These are phyloP conservation scores for Pentalonia nigronervosa DNA, from an alignment of 1,140 invertebrate species.

Conservation along the genomic window DNA sequence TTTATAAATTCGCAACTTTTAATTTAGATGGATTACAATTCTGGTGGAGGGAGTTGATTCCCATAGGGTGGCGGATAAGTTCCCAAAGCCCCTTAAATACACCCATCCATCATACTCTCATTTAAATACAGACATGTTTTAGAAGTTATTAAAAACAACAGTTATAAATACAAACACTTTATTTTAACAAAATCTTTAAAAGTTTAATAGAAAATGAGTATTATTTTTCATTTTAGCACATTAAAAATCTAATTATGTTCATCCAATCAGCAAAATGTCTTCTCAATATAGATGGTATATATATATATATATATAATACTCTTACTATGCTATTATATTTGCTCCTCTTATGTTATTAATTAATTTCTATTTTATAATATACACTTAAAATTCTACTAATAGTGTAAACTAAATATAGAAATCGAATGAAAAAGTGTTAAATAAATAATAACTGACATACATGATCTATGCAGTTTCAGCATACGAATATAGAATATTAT, in stretches of 20 bases:
- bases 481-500: not conserved
- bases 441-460: conserved; percentile 23
- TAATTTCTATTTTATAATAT: conserved; percentile 37
- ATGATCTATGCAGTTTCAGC: conserved; percentile 5
- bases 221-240: not conserved
- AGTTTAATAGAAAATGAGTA: not conserved
- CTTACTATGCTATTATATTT: conserved; percentile 21
- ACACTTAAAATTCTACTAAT: conserved; percentile 41
- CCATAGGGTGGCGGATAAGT: not conserved
- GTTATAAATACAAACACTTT: conserved; percentile 1
- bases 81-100: not conserved
- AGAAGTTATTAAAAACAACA: not conserved
- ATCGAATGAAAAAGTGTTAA: conserved; percentile 38
- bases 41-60: not conserved
- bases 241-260: conserved; percentile 29
- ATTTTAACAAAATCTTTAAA: not conserved
- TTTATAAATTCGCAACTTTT: not conserved
- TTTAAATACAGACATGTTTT: not conserved
- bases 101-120: not conserved
- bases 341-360: conserved; percentile 11
- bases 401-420: conserved; percentile 31
- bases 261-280: conserved; percentile 39
- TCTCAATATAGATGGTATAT: conserved; percentile 21
- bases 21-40: conserved; percentile 14
- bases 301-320: too few relatives aligned